Evolutionary conservation across 2,888 invertebrate genomes (phyloP), one percentile per base, ranked within the genome.

Genomic region (Leptura quadrifasciata): DNA sequence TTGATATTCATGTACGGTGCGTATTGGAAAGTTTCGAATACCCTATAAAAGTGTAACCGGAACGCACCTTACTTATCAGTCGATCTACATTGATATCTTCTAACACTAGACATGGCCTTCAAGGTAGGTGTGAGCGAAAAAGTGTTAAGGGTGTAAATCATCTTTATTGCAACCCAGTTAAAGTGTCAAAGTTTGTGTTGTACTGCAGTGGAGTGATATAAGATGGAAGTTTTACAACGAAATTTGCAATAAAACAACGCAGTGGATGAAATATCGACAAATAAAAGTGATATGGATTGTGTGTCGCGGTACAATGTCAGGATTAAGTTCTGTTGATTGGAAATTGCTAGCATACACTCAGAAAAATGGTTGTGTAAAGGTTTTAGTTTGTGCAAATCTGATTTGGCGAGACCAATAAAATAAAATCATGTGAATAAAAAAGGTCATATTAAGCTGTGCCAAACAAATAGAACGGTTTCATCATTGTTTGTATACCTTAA

Each of bases 11-110:
- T 6, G 52, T 72, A 74, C 63, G 39, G 69, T 70, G 74, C 72
- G 15, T 76, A 68, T 80, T 84, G 81, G 85, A 85, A 85, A 85
- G 85, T 79, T 76, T 65, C 76, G 64, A 77, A 79, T 74, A 63
- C 71, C 57, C 74, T 84, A 85, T 85, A 85, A 84, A 85, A 83
- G 78, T 71, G 61, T 77, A 73, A 58, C 72, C 76, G 75, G 68
- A 70, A 60, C 73, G 39, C 58, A 67, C 75, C 76, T 78, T 77
- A 8, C 68, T 83, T 83, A 85, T 85, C 85, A 85, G 85, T 85
- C 81, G 74, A 81, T 82, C 81, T 76, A 74, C 76, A 77, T 78
- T 76, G 65, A 79, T 76, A 78, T 73, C 77, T 58, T 70, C 76
- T 71, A 80, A 73, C 75, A 75, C 70, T 72, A 76, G 81, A 79